Percentiles rank a stretch among this genome's conserved stretches.
phyloP scores from a whole-genome alignment of 2,888 invertebrate genomes.

The Periphyllus acericola region DNA sequence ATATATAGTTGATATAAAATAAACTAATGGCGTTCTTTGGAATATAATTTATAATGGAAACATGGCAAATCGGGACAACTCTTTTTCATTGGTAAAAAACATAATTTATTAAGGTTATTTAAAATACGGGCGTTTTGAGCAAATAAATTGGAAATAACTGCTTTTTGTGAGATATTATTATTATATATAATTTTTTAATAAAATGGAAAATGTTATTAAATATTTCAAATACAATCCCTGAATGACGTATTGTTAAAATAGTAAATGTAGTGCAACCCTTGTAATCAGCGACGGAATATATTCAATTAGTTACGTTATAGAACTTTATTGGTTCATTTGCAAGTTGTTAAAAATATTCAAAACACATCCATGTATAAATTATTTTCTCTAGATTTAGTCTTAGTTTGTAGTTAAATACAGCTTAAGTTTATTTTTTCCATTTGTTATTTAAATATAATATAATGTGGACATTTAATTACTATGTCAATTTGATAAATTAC shows the following conservation, averaged over 20 bases:
- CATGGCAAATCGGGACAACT: neutral
- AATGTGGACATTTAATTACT: neutral
- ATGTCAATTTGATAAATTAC: neutral
- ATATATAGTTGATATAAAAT: neutral
- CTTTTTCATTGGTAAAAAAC: slow-evolving; percentile 7
- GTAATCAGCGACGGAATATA: neutral
- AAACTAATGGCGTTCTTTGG: slow-evolving; percentile 4
- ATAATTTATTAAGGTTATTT: slow-evolving; percentile 13
- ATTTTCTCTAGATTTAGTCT: too few species aligned
- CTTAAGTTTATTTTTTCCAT: too few species aligned
- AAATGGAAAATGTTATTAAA: neutral
- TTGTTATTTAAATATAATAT: neutral
- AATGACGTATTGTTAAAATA: neutral
- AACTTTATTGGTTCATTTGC: neutral
- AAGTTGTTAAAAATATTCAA: neutral
- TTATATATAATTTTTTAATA: neutral
- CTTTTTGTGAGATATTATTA: neutral
- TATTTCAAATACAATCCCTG: neutral
- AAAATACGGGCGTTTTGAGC: neutral
- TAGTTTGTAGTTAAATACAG: too few species aligned
- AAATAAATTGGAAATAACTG: neutral
- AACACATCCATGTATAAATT: too few species aligned
- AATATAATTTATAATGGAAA: neutral
- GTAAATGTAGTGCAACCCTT: too few species aligned
- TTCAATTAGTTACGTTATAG: neutral